Conservation (phyloP, 2,113 vertebrate genomes). For the Canis aureus region DNA sequence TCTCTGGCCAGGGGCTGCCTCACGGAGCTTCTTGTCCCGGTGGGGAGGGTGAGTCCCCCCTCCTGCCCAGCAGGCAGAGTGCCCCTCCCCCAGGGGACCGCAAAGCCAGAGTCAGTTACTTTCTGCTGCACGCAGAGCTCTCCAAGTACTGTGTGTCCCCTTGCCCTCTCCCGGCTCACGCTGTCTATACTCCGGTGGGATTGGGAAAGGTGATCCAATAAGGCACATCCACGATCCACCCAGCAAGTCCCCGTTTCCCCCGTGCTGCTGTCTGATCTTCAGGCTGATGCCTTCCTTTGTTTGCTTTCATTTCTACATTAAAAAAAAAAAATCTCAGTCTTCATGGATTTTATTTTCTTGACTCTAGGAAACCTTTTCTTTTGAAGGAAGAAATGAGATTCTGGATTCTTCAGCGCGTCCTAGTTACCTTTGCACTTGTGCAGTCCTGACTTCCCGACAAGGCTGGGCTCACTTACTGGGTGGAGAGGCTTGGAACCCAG, state of each 20-base stretch:
- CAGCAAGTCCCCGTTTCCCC: not conserved
- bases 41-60: not conserved
- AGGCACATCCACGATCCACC: rapidly evolving
- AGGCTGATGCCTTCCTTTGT: not conserved
- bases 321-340: not conserved
- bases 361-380: not conserved
- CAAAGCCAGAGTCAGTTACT: not conserved
- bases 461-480: rapidly evolving
- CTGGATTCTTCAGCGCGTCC: not conserved
- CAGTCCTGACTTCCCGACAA: not conserved
- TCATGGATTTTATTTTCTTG: not conserved
- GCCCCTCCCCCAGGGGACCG: too few relatives aligned
- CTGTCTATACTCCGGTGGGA: rapidly evolving
- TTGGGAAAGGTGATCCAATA: not conserved
- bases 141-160: rapidly evolving
- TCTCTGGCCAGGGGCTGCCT: not conserved
- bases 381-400: not conserved
- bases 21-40: rapidly evolving
- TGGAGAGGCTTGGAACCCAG: rapidly evolving
- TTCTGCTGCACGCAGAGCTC: not conserved
- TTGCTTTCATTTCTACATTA: not conserved
- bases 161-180: rapidly evolving
- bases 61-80: not conserved
- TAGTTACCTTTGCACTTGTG: rapidly evolving
- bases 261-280: not conserved